These are phyloP conservation scores for Epinotia bilunana DNA, from an alignment of 2,888 invertebrate genomes.

Conservation along the genomic window DNA sequence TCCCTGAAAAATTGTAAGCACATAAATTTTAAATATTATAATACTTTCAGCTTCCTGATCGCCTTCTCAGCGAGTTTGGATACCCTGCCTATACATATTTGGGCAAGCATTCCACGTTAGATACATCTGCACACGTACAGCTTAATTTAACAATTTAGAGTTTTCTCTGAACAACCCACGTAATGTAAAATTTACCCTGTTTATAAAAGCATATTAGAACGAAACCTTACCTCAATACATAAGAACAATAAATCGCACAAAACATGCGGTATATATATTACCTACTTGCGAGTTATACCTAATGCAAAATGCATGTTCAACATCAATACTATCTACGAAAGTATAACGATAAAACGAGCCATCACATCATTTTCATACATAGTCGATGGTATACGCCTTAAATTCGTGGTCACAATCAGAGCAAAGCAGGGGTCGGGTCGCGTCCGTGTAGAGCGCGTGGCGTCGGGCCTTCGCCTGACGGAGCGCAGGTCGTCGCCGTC, in stretches of 20 bases:
- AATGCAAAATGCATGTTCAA: slow-evolving; percentile 62
- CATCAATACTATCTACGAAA: slow-evolving; percentile 56
- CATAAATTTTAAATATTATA: background rate
- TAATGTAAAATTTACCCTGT: slow-evolving; percentile 77
- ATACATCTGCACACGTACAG: slow-evolving; percentile 7
- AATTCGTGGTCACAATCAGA: slow-evolving; percentile 41
- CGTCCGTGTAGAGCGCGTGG: slow-evolving; percentile 18
- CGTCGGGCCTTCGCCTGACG: background rate
- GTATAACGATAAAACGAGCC: slow-evolving; percentile 46
- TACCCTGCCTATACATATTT: background rate
- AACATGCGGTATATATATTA: slow-evolving; percentile 64
- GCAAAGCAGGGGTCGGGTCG: slow-evolving; percentile 51
- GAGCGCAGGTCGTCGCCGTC: background rate
- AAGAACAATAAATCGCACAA: slow-evolving; percentile 71
- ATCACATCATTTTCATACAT: slow-evolving; percentile 15
- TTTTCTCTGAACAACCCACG: slow-evolving; percentile 58
- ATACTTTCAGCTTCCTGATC: background rate
- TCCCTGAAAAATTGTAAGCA: background rate
- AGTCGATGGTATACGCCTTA: slow-evolving; percentile 41
- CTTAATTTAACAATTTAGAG: slow-evolving; percentile 48
- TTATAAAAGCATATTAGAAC: slow-evolving; percentile 71
- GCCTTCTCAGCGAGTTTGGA: background rate
- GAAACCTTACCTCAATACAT: slow-evolving; percentile 62
- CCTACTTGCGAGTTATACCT: slow-evolving; percentile 31
- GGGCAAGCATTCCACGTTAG: background rate